Conservation (phyloP, 1,140 invertebrate species). For the Macrobrachium nipponense region DNA sequence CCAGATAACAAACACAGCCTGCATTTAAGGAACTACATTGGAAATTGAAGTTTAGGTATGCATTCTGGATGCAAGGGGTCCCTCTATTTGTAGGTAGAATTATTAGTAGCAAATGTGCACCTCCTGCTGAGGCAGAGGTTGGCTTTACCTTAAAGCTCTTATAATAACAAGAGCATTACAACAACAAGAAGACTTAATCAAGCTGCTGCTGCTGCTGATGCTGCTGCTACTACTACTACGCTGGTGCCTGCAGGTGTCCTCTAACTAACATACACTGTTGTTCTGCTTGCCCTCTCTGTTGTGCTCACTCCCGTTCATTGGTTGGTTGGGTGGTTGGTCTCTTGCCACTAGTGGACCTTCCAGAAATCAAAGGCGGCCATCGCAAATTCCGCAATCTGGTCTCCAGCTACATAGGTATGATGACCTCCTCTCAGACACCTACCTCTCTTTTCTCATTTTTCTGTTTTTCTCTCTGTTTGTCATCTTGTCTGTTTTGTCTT, state of each 20-base stretch:
- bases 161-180: too few species aligned
- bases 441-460: conserved; percentile 26
- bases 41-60: too few species aligned
- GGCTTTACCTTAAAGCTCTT: too few species aligned
- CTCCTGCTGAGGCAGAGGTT: too few species aligned
- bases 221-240: not conserved
- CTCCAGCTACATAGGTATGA: conserved; percentile 95
- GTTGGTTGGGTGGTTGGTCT: conserved; percentile 63
- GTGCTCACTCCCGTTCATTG: conserved; percentile 59
- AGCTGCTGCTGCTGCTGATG: not conserved
- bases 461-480: conserved; percentile 30
- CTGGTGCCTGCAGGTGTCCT: not conserved
- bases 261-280: conserved; percentile 56
- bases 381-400: conserved; percentile 98
- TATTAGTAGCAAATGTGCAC: too few species aligned
- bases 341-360: conserved; percentile 63
- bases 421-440: conserved; percentile 66
- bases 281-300: conserved; percentile 62
- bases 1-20: too few species aligned
- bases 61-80: too few species aligned
- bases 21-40: too few species aligned
- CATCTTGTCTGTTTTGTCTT: conserved; percentile 25
- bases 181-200: conserved; percentile 10
- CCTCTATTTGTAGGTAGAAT: too few species aligned
- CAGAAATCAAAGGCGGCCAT: conserved; percentile 93